phyloP scores from a whole-genome alignment of 1,140 invertebrate genomes.

The Drosophila lacteicornis region DNA sequence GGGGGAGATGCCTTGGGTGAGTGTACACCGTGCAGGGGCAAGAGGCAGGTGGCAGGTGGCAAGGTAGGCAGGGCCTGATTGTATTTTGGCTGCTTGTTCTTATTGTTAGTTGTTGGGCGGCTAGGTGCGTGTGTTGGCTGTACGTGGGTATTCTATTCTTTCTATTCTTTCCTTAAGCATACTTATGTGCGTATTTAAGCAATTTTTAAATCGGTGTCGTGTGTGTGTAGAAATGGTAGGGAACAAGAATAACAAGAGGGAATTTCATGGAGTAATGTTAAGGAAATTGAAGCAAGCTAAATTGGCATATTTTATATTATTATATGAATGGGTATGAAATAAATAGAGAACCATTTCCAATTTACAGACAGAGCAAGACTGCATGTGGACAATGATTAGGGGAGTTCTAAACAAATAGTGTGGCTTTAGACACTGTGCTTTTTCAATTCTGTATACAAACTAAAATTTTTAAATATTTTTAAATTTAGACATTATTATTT shows the following conservation, averaged over 20 bases:
- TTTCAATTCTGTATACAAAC: no score
- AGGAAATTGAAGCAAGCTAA: conserved; percentile 3
- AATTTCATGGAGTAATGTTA: conserved; percentile 9
- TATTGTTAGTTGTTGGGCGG: conserved; percentile 59
- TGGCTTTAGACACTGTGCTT: no score
- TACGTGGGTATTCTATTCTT: conserved; percentile 26
- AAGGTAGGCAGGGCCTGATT: conserved; percentile 49
- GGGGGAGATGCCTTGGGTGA: background rate
- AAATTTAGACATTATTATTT: no score
- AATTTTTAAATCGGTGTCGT: conserved; percentile 66
- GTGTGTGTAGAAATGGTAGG: conserved; percentile 27
- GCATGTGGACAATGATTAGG: background rate
- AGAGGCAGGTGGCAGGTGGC: conserved; percentile 23
- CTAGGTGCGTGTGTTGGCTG: conserved; percentile 32
- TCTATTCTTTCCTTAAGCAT: conserved; percentile 41
- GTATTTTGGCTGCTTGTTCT: conserved; percentile 61
- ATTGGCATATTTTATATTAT: conserved; percentile 15
- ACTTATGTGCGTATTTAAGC: conserved; percentile 61
- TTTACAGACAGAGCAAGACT: background rate
- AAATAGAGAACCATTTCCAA: background rate
- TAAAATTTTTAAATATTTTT: no score
- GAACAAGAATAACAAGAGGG: conserved; percentile 12
- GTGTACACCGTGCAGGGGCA: background rate
- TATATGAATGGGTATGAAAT: no score
- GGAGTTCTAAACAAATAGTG: no score